Evolutionary conservation across 2,888 invertebrate genomes (phyloP), one percentile per base, ranked within the genome.

Genomic region (Eugnorisma glareosa): DNA sequence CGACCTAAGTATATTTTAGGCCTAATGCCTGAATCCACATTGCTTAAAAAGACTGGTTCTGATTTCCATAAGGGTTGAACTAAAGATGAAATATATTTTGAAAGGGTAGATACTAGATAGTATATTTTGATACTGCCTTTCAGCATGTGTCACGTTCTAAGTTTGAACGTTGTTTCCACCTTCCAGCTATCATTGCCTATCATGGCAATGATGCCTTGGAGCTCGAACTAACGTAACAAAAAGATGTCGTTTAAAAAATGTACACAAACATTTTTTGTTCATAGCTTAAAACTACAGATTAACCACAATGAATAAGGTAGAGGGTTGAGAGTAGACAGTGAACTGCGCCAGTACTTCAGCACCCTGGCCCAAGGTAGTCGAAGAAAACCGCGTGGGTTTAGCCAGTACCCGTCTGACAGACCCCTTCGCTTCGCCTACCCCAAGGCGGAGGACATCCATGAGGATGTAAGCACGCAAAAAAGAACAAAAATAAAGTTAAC

Each of bases 21-120:
- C 4, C 57, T 61, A 61, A 82, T 75, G 43, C 82, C 66, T 82
- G 51, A 82, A 76, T 79, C 57, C 59, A 79, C 82, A 79, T 61
- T 76, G 59, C 77, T 54, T 79, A 54, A 82, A 76, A 79, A 82
- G 82, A 45, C 21, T 15, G 28, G 15, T n/a, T 21, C 59, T 37
- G 37, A 76, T 79, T 82, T 82, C 35, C 77, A 79, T 79, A 67
- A 61, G 31, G 79, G 66, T 79, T 43, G 18, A 54, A 54, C 37
- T 35, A 28, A 61, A 75, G 48, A 59, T 75, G 37, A 57, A 81
- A 57, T 75, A 28, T 18, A 74, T 45, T 81, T 54, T n/a, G 21
- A 51, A 63, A 77, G 28, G 61, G 28, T 67, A 35, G 18, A 11
- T n/a, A n/a, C n/a, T n/a, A n/a, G n/a, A 37, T 37, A 13, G 48